phyloP scores from a whole-genome alignment of 2,113 vertebrate species.

The Cyphomyrus discorhynchus region DNA sequence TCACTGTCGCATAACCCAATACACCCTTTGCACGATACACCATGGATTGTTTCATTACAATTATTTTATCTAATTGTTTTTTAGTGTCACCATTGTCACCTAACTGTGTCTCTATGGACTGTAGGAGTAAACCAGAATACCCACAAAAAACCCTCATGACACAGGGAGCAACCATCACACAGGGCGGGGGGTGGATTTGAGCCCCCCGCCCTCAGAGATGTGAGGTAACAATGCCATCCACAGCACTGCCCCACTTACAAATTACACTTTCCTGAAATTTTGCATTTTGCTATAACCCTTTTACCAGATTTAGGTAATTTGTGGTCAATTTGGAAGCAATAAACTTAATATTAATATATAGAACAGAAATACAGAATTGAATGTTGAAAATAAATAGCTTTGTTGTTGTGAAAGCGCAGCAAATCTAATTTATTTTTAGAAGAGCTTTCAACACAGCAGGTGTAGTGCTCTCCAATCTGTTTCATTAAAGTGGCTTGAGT shows the following conservation, averaged over 20 bases:
- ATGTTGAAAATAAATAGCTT: not conserved
- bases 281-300: not conserved
- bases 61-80: not conserved
- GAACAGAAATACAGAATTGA: not conserved
- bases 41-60: not conserved
- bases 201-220: not conserved
- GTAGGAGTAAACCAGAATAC: not conserved
- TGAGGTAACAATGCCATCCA: not conserved
- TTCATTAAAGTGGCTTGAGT: not conserved
- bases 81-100: not conserved
- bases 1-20: not conserved
- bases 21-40: not conserved
- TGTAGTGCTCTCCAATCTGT: not conserved
- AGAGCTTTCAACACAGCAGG: not conserved
- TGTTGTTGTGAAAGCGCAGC: not conserved
- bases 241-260: not conserved
- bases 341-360: not conserved
- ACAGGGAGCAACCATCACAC: not conserved
- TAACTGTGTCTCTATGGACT: not conserved
- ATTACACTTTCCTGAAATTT: not conserved
- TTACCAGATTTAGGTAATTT: not conserved
- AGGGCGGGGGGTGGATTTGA: not conserved
- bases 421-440: constrained; percentile 3
- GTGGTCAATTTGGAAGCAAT: not conserved
- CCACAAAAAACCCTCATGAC: not conserved